Conservation (phyloP, 2,113 vertebrate genomes). For the Lasiurus cinereus region DNA sequence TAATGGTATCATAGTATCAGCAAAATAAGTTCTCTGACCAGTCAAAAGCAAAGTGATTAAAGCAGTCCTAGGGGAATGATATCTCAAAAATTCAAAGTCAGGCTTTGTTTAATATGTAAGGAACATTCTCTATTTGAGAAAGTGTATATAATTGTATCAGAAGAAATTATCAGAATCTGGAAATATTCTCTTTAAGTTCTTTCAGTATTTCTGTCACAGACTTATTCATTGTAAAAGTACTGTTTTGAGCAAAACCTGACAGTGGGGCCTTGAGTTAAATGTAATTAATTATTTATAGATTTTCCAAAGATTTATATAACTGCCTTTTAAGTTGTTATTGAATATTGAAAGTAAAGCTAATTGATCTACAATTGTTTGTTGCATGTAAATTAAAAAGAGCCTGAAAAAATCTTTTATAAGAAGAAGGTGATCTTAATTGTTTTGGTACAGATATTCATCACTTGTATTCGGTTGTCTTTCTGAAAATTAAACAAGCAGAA, state of each 20-base stretch:
- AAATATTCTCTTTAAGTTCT: neutral
- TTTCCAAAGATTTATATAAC: conserved; percentile 67
- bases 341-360: conserved; percentile 62
- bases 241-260: conserved; percentile 50
- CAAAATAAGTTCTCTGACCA: neutral
- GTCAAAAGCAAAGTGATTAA: neutral
- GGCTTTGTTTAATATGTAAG: neutral
- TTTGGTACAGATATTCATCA: conserved; percentile 54
- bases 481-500: neutral
- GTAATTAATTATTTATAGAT: conserved; percentile 64
- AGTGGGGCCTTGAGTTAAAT: conserved; percentile 60
- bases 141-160: neutral
- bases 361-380: conserved; percentile 42
- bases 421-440: conserved; percentile 53
- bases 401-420: conserved; percentile 76
- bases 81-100: neutral
- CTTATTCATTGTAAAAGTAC: conserved; percentile 56
- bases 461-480: neutral
- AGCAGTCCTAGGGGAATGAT: neutral
- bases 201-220: neutral
- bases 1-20: neutral
- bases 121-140: neutral
- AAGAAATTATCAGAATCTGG: neutral
- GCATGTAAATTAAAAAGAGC: conserved; percentile 74
- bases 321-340: conserved; percentile 63